These are phyloP conservation scores for Mythimna ferrago DNA, from an alignment of 2,888 invertebrate genomes.

Conservation along the genomic window DNA sequence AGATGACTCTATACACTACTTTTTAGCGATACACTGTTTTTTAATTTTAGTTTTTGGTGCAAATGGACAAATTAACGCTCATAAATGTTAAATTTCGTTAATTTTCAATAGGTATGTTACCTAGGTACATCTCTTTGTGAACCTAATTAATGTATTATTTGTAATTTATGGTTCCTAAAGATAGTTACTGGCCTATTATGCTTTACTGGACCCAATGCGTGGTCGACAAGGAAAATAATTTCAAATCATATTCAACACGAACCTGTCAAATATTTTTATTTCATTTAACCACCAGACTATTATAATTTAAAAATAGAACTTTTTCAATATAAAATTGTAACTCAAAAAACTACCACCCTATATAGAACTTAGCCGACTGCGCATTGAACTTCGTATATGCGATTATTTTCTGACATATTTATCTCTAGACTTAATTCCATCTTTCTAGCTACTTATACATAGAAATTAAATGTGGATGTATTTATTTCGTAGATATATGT, in stretches of 20 bases:
- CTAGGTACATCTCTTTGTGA: conserved; percentile 25
- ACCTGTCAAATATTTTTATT: background rate
- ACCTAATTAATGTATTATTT: conserved; percentile 52
- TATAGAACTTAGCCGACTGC: conserved; percentile 45
- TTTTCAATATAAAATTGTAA: too few relatives aligned
- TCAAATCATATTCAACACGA: background rate
- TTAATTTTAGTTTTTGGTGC: background rate
- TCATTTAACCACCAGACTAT: background rate
- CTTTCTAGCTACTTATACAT: conserved; percentile 53
- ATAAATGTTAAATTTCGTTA: conserved; percentile 4
- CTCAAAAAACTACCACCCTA: background rate
- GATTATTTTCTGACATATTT: conserved; percentile 62
- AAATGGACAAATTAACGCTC: conserved; percentile 15
- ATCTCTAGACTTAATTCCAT: conserved; percentile 56
- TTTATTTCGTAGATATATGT: conserved; percentile 53
- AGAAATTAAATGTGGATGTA: conserved; percentile 54
- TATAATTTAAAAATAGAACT: too few relatives aligned
- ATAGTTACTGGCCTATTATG: conserved; percentile 67
- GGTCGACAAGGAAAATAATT: conserved; percentile 30
- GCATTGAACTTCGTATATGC: conserved; percentile 51
- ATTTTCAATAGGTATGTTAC: conserved; percentile 9
- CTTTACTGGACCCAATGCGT: conserved; percentile 54
- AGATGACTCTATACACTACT: background rate
- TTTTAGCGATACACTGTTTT: background rate
- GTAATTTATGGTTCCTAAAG: conserved; percentile 66